Evolutionary conservation across 2,113 vertebrate species (phyloP).

Genomic region (Edolisoma coerulescens): DNA sequence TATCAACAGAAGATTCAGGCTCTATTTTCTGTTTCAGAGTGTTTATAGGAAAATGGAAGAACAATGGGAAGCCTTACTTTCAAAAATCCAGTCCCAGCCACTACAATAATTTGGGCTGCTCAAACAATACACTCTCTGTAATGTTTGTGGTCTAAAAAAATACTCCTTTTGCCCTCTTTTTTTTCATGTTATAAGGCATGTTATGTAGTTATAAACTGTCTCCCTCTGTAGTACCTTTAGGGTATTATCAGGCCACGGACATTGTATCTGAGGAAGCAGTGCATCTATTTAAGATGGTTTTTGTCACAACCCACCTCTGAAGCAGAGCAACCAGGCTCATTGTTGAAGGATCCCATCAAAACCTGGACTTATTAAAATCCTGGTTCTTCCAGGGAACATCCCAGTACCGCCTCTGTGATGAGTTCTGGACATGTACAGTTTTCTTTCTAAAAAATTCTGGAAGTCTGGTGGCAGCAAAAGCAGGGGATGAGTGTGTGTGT

Average conservation of each 20-base stretch:
- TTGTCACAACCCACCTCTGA: background rate
- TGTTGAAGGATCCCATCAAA: background rate
- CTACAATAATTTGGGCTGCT: background rate
- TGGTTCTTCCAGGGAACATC: background rate
- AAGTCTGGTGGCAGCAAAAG: background rate
- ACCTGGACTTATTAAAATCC: background rate
- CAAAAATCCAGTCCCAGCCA: background rate
- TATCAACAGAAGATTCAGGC: background rate
- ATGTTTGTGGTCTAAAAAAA: background rate
- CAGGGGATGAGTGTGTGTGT: background rate
- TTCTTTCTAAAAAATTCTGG: background rate
- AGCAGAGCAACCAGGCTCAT: background rate
- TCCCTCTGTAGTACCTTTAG: background rate
- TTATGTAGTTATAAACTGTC: background rate
- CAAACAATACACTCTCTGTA: background rate
- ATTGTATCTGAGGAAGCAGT: background rate
- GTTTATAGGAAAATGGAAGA: background rate
- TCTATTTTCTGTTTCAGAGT: background rate
- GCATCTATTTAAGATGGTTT: background rate
- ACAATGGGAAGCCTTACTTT: background rate
- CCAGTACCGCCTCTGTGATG: background rate
- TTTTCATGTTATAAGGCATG: background rate
- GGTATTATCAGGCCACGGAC: background rate
- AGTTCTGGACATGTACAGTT: background rate
- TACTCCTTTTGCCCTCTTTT: rapidly evolving